Conservation (phyloP, 1,140 invertebrate genomes). For the Rhopalosiphum padi region DNA sequence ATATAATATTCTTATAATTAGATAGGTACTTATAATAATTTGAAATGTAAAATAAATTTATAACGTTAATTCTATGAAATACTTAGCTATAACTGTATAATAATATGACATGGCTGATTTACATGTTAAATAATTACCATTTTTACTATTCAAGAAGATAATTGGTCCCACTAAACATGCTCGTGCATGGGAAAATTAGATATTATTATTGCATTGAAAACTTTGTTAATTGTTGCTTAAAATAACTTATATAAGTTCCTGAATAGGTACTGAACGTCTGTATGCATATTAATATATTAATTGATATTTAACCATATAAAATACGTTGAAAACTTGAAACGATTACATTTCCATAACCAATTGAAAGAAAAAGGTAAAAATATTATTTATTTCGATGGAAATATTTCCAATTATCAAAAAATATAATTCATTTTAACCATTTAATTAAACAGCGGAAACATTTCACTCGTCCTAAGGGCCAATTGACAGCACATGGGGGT, state of each 20-base stretch:
- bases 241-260: not conserved
- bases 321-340: not conserved
- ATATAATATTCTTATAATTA: too few relatives aligned
- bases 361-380: not conserved
- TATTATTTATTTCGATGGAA: not conserved
- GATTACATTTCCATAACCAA: not conserved
- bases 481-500: conserved; percentile 24
- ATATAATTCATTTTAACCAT: not conserved
- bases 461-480: not conserved
- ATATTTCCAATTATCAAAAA: not conserved
- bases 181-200: not conserved
- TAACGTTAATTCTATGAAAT: too few relatives aligned
- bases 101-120: too few relatives aligned
- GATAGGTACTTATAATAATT: too few relatives aligned
- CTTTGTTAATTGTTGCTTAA: not conserved
- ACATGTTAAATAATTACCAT: too few relatives aligned
- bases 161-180: not conserved
- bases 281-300: not conserved
- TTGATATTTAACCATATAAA: not conserved
- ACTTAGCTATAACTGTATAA: too few relatives aligned
- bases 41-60: too few relatives aligned
- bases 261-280: not conserved
- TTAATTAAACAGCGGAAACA: conserved; percentile 39
- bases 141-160: not conserved
- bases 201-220: not conserved